phyloP scores from a whole-genome alignment of 2,888 invertebrate species.

The Euclidia mi region DNA sequence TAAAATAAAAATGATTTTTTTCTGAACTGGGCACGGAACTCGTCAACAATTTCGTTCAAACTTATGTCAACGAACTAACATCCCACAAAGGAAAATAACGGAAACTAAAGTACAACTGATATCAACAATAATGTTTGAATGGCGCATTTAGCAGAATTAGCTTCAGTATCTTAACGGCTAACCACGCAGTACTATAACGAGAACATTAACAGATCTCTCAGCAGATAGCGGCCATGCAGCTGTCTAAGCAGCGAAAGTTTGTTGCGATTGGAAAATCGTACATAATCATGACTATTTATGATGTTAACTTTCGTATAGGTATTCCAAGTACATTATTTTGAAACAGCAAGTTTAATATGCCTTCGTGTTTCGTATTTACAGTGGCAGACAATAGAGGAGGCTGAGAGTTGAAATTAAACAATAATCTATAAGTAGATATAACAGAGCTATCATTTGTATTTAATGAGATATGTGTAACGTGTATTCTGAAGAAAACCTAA shows the following conservation, averaged over 20 bases:
- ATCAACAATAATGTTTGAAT: too few relatives aligned
- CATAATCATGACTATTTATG: slow-evolving; percentile 50
- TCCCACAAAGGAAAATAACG: too few relatives aligned
- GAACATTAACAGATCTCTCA: slow-evolving; percentile 33
- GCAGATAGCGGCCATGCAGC: slow-evolving; percentile 20
- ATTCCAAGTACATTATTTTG: not conserved
- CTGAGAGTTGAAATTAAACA: slow-evolving; percentile 18
- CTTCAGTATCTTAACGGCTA: slow-evolving; percentile 29
- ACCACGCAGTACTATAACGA: slow-evolving; percentile 19
- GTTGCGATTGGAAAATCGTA: slow-evolving; percentile 45
- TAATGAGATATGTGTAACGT: slow-evolving; percentile 3
- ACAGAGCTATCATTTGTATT: slow-evolving; percentile 16
- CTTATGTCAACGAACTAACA: too few relatives aligned
- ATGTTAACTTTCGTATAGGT: slow-evolving; percentile 32
- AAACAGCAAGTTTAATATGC: not conserved
- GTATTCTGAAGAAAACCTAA: slow-evolving; percentile 5
- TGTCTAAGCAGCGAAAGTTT: slow-evolving; percentile 48
- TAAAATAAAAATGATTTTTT: too few relatives aligned
- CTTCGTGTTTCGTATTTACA: slow-evolving; percentile 3
- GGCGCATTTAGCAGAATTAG: slow-evolving; percentile 13
- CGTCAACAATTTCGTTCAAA: too few relatives aligned
- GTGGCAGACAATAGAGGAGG: slow-evolving; percentile 15
- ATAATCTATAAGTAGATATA: slow-evolving; percentile 6
- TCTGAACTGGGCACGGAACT: too few relatives aligned
- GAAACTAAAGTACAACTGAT: too few relatives aligned